Evolutionary conservation across 2,113 vertebrate genomes (phyloP).

Genomic region (Tinamus guttatus): DNA sequence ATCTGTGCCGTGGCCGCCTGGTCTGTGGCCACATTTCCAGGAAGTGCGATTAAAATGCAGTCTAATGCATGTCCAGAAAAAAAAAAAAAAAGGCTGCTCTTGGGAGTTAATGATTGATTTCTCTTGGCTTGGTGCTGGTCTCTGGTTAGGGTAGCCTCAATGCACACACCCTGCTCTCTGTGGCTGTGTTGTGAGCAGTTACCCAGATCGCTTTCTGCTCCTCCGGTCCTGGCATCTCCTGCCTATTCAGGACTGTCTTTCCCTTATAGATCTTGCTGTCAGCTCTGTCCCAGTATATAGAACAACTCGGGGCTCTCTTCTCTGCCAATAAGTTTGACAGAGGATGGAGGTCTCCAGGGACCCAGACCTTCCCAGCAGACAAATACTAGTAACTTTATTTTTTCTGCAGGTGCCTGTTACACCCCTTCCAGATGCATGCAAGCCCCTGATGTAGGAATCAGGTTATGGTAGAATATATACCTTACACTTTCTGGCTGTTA

Average conservation of each 20-base stretch:
- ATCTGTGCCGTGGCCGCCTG: neutral
- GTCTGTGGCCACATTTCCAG: neutral
- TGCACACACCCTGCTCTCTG: neutral
- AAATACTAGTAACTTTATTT: neutral
- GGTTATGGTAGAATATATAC: neutral
- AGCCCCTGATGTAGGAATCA: neutral
- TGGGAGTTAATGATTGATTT: neutral
- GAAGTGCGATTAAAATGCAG: neutral
- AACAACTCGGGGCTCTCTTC: neutral
- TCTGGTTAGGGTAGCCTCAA: neutral
- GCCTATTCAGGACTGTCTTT: accelerated
- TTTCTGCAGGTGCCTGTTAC: neutral
- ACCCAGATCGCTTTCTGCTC: neutral
- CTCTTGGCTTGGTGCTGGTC: neutral
- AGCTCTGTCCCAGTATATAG: neutral
- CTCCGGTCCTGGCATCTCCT: neutral
- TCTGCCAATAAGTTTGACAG: neutral
- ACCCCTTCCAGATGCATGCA: neutral
- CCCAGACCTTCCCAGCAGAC: neutral
- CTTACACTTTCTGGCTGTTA: neutral
- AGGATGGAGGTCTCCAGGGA: neutral
- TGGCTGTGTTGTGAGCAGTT: neutral
- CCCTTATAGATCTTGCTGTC: neutral
- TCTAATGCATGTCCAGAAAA: neutral
- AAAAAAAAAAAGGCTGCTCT: neutral